Evolutionary conservation across 2,113 vertebrate species (phyloP), one percentile per base, ranked within the genome.

Genomic region (Toxotes chatareus): DNA sequence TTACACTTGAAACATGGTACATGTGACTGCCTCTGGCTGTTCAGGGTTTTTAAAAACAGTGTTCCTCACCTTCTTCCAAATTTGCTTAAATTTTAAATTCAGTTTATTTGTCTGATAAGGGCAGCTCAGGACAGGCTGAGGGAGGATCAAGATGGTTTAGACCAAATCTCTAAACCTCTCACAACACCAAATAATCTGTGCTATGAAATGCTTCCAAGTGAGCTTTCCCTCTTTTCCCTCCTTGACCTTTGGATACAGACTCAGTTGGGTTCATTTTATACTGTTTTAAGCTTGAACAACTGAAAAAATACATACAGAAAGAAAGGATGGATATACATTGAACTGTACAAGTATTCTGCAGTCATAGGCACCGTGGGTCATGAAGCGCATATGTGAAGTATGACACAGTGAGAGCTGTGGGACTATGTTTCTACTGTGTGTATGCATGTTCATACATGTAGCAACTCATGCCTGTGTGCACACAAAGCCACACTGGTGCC

Each of bases 181-280:
- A 49, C 8, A 63, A 46, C 21, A 27, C 34, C 4, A 47, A 38
- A 63, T 63, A 53, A 68, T 61, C 55, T 42, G 42, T n/a, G 46
- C n/a, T 17, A n/a, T 49, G 40, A 57, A 80, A 72, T 6, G 10
- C 21, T 72, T 72, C 38, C 67, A 63, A 46, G 23, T 9, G 31
- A 42, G 32, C 11, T 34, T 68, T 53, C 11, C 32, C 7, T 16
- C 19, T 23, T 56, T 10, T 56, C 4, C 53, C 11, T 34, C 6
- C 49, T 23, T 60, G 34, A 59, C 19, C 47, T 57, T 42, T 70
- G 47, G 62, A 19, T 2, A 1, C 62, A 21, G 49, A 38, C 21
- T 32, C 3, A 62, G 12, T n/a, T 19, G 51, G 7, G 46, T 17
- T 49, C 14, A 49, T 23, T 66, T 32, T 16, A 49, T 17, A 21